phyloP scores from a whole-genome alignment of 2,113 vertebrate genomes.

The Ptilorrhoa leucosticta region DNA sequence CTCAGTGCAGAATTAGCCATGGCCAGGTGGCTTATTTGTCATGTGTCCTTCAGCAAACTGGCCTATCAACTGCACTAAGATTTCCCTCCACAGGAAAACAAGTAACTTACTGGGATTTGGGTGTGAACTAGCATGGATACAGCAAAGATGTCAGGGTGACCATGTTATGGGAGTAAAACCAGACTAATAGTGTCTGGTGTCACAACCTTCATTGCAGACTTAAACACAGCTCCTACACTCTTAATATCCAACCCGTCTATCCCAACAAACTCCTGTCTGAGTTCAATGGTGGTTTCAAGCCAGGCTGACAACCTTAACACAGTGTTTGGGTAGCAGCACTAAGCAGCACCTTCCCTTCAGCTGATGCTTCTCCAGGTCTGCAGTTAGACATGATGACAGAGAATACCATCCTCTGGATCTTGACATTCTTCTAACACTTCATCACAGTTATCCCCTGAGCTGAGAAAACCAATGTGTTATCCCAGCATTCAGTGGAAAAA shows the following conservation, averaged over 20 bases:
- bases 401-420: not conserved
- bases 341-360: not conserved
- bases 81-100: not conserved
- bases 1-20: not conserved
- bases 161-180: not conserved
- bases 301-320: not conserved
- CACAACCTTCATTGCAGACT: not conserved
- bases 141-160: not conserved
- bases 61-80: not conserved
- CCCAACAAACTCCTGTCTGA: not conserved
- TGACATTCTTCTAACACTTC: not conserved
- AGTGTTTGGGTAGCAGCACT: not conserved
- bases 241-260: not conserved
- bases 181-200: not conserved
- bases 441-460: not conserved
- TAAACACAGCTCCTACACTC: not conserved
- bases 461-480: not conserved
- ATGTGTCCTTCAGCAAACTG: not conserved
- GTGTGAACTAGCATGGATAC: not conserved
- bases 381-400: not conserved
- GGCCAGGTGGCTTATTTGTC: not conserved
- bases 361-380: not conserved
- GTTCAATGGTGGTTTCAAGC: not conserved
- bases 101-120: not conserved
- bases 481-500: not conserved